Base-by-base conservation (phyloP, 2,113 vertebrate genomes). In the Setophaga coronata region DNA sequence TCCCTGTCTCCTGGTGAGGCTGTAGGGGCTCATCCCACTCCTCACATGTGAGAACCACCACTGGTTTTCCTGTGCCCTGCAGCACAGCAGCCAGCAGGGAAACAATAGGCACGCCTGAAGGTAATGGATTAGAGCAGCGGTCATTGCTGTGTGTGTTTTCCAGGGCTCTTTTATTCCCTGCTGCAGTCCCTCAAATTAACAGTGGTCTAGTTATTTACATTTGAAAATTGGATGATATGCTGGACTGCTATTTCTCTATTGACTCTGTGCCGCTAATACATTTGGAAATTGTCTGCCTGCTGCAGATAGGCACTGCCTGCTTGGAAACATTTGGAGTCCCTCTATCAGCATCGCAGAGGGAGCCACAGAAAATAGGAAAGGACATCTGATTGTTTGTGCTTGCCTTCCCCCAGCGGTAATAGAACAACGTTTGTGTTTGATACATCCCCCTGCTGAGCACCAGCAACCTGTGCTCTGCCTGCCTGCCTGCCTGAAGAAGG, bases 181-280 rank as follows among this genome's bases (percentile, higher is more conserved):
- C 85, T 88, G 93, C 50, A 83, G 79, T 47, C 51, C 82, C 83
- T 95, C 87, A 90, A 96, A 96, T 94, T 96, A 95, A 92, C 90
- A 93, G 90, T 26, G 50, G 95, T 62, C 93, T 66, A 38, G 87
- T 92, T 97, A 96, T 97, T 97, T 97, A 97, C 93, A 95, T 96
- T 93, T 94, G 92, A 90, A 97, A 96, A 96, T 93, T 96, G 94
- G 93, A 94, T 96, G 87, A 96, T 93, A 70, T 80, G 90, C 93
- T 94, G 95, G 95, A 23, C 95, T 93, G 90, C 85, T 92, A 90
- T 90, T 96, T 90, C 87, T 87, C 87, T 96, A 88, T 96, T 96
- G 95, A 96, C 95, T 96, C 85, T 91, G 71, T 31, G 67, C 85
- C 9, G 85, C 87, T 93, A 96, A 94, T 90, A 92, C 85, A 85